Base-by-base conservation (phyloP, 2,888 invertebrate species). In the Clusia tigrina region DNA sequence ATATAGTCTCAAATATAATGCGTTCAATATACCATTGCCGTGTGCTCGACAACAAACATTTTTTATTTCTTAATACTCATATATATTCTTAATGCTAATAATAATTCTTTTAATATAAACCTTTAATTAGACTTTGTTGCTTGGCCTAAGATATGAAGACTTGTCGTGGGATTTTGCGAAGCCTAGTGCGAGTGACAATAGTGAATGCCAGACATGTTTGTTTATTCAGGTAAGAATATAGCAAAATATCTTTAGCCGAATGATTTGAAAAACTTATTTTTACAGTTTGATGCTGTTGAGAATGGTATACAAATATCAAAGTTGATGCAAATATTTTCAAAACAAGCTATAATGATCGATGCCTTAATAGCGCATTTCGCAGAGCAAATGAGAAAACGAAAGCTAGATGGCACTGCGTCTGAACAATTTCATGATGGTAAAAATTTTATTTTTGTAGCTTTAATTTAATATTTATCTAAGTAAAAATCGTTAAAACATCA, bases 131-230 rank as follows among this genome's bases (percentile, higher is more conserved):
- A 92, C 91, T 66, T 88, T 95, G 53, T 85, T 95, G 42, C 85
- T 96, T 55, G 94, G 95, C 23, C 86, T 96, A 54, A 89, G 91
- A 53, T 96, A 93, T 77, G 93, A 95, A 76, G 94, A 96, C 77
- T 85, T 97, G 69, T 94, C 93, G 17, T 97, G 96, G 95, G 95
- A 96, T 81, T 92, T 92, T 82, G 94, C 94, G 0, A 90, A 94
- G 76, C 92, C 93, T 1, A 91, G 93, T 76, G 91, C 92, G 76
- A 86, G 85, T 77, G 90, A 91, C 74, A 92, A 94, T 79, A 88
- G 89, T 18, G 93, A 96, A 80, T 94, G 95, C 77, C 86, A 95
- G 70, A 96, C 96, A 9, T 96, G 96, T 81, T 87, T 98, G 67
- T 96, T 96, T 84, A 85, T 98, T 18, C 96, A 97, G 85, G 84